Percentiles rank a stretch among this genome's conserved stretches.
Conservation (phyloP, 2,797 vertebrate genomes). For the Hippoglossus hippoglossus region DNA sequence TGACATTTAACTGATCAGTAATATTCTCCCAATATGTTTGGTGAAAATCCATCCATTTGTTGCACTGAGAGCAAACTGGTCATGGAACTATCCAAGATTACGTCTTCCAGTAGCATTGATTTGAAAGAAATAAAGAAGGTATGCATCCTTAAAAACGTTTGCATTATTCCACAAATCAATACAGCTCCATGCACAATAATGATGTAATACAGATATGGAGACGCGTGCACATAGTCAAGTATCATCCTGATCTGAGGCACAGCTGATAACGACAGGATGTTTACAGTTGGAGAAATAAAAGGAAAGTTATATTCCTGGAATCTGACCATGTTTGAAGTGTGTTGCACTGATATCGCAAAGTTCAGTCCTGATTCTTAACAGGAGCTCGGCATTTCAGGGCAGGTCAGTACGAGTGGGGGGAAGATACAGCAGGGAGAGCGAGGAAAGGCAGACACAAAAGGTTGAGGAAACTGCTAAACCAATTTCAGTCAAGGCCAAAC, state of each 20-base stretch:
- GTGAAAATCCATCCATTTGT: too few species aligned
- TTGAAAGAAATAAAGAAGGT: background rate
- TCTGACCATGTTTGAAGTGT: slow-evolving; percentile 30
- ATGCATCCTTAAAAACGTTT: background rate
- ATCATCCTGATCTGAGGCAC: slow-evolving; percentile 21
- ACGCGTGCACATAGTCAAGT: background rate
- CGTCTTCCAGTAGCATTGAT: background rate
- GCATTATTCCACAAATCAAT: background rate
- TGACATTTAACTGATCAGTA: too few species aligned
- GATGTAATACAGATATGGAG: background rate
- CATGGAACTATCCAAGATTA: too few species aligned
- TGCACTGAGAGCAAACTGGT: too few species aligned
- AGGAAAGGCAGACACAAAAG: slow-evolving; percentile 41
- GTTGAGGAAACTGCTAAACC: slow-evolving; percentile 52
- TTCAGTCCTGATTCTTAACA: slow-evolving; percentile 54
- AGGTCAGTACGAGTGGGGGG: slow-evolving; percentile 34
- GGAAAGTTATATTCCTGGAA: background rate
- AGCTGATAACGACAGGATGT: slow-evolving; percentile 40
- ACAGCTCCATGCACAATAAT: background rate
- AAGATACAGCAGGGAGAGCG: slow-evolving; percentile 14
- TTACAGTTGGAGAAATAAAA: slow-evolving; percentile 12
- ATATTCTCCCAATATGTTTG: too few species aligned
- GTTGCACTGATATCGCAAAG: slow-evolving; percentile 38
- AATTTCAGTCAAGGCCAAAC: slow-evolving; percentile 62
- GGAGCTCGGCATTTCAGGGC: slow-evolving; percentile 31